Base-by-base conservation (phyloP, 2,888 invertebrate genomes). In the Tiliacea citrago region DNA sequence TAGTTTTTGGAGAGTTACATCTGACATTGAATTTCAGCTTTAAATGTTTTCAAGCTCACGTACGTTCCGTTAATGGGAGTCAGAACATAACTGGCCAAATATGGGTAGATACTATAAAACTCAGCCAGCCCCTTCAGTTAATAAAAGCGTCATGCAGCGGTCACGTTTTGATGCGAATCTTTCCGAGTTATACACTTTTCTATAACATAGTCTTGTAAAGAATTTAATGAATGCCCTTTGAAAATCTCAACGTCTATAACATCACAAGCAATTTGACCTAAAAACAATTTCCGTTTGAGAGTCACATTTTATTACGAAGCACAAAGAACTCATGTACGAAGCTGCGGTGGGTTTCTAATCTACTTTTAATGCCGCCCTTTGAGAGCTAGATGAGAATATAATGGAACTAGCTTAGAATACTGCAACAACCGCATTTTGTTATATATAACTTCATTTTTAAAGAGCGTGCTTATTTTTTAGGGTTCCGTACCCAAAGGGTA, bases 291-390 rank as follows among this genome's bases (percentile, higher is more conserved):
- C 58, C 57, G 51, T 75, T 67, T 13, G 35, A 58, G 29, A 82
- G 8, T 47, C 16, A 55, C 65, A 51, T 68, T 77, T 55, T 68
- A 71, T 71, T 68, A 77, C 70, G 42, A 24, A 61, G n/a, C 24
- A 70, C 72, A 82, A 78, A 66, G 82, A 62, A 35, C 67, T 53
- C 13, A 3, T 62, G 55, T 45, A 24, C 18, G 8, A 51, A n/a
- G 29, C 68, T 75, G 67, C 10, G 57, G 47, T 29, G 58, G 51
- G 16, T 66, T 39, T 67, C 35, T 83, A 75, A 83, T 83, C 62
- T 70, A 65, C 66, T 75, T 82, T 83, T 73, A 82, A 82, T 80
- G 58, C 62, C 21, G 7, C 53, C 55, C 84, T 83, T 82, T 83
- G 69, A 68, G 61, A 57, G n/a, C 65, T 51, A 71, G 63, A 83